These are phyloP conservation scores for Sinella curviseta DNA, from an alignment of 1,140 invertebrate genomes.

Conservation along the genomic window DNA sequence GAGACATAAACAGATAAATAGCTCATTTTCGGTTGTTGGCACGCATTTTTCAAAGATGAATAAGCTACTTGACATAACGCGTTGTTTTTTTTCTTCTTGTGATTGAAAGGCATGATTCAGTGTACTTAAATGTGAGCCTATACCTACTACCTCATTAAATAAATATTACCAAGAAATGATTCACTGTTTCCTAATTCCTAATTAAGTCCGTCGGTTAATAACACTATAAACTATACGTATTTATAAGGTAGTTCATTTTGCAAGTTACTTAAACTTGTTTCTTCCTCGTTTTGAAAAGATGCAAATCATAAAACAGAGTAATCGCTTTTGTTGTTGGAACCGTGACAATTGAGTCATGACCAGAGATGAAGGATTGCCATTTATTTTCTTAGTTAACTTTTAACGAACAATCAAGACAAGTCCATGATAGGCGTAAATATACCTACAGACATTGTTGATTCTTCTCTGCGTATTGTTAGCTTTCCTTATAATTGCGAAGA, in stretches of 20 bases:
- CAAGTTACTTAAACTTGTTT: slow-evolving; percentile 3
- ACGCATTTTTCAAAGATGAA: background rate
- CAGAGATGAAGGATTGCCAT: background rate
- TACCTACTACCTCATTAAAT: background rate
- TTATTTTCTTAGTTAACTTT: background rate
- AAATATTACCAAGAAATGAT: background rate
- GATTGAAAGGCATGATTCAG: too few relatives aligned
- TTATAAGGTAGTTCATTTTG: too few relatives aligned
- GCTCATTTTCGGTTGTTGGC: background rate
- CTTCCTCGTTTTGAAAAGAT: slow-evolving; percentile 11
- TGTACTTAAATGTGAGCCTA: too few relatives aligned
- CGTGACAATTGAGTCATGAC: slow-evolving; percentile 20
- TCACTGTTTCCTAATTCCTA: slow-evolving; percentile 1
- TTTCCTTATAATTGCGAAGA: too few relatives aligned
- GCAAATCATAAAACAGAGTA: background rate
- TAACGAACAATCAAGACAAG: background rate
- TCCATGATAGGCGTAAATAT: too few relatives aligned
- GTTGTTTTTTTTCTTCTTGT: background rate
- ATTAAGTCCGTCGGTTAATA: background rate
- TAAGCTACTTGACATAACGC: background rate
- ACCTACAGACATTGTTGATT: too few relatives aligned
- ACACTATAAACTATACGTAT: background rate
- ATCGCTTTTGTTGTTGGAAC: background rate
- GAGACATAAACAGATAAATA: background rate
- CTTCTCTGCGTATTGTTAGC: too few relatives aligned